phyloP scores from a whole-genome alignment of 2,797 vertebrate species.

The Tapirus indicus region DNA sequence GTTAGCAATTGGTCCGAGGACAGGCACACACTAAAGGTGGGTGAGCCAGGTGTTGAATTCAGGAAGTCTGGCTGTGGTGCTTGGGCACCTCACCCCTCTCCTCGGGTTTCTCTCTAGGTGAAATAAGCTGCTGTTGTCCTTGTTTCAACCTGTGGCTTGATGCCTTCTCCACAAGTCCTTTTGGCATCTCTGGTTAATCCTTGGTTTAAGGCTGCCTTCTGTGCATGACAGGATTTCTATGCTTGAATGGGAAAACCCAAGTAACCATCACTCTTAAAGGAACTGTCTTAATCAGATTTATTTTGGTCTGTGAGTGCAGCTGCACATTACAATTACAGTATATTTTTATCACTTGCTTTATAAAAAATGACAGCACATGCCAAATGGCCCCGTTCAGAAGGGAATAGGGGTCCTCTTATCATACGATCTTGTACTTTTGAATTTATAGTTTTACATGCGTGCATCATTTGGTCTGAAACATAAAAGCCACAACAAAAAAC shows the following conservation, averaged over 20 bases:
- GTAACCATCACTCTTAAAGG: slow-evolving; percentile 62
- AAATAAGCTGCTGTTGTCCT: neutral
- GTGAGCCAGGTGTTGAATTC: neutral
- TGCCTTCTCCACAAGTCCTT: slow-evolving; percentile 54
- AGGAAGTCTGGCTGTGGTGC: neutral
- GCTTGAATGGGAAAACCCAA: slow-evolving; percentile 37
- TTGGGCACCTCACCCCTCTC: rapidly evolving
- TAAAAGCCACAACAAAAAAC: neutral
- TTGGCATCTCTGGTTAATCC: slow-evolving; percentile 59
- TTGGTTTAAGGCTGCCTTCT: neutral
- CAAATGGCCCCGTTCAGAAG: neutral
- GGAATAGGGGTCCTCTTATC: neutral
- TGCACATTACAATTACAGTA: neutral
- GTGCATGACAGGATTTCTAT: neutral
- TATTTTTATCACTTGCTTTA: slow-evolving; percentile 67
- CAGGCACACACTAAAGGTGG: neutral
- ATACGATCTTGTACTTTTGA: neutral
- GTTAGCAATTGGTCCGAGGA: neutral
- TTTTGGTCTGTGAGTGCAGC: slow-evolving; percentile 42
- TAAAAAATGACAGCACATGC: slow-evolving; percentile 42
- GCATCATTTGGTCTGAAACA: neutral
- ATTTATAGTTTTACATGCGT: neutral
- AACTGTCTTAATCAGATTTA: slow-evolving; percentile 72
- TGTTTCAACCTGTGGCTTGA: slow-evolving; percentile 43
- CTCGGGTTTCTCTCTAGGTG: neutral